Conservation (phyloP, 2,797 vertebrate genomes). For the Ibycter americanus region DNA sequence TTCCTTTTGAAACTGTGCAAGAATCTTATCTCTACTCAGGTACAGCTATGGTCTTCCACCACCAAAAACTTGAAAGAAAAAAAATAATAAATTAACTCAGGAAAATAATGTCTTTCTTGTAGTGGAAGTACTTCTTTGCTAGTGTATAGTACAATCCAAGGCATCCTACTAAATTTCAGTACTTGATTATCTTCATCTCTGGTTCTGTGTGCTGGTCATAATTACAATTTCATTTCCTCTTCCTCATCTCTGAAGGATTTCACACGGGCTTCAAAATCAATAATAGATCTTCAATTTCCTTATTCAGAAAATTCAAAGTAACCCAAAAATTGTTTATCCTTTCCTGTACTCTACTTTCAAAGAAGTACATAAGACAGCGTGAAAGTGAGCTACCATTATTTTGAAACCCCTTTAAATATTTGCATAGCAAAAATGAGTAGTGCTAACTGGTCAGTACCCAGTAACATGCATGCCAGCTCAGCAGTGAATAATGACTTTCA, state of each 20-base stretch:
- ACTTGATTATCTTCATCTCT: not conserved
- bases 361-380: not conserved
- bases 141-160: not conserved
- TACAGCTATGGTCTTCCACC: not conserved
- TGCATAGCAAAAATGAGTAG: not conserved
- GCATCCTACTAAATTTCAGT: not conserved
- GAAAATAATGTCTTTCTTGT: not conserved
- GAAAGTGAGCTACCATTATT: not conserved
- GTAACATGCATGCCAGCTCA: constrained; percentile 1
- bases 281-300: not conserved
- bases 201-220: not conserved
- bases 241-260: not conserved
- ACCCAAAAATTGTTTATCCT: not conserved
- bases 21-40: not conserved
- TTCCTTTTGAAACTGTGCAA: not conserved
- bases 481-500: constrained; percentile 26
- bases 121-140: not conserved
- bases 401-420: constrained; percentile 32
- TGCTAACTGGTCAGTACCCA: not conserved
- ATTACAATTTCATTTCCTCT: not conserved
- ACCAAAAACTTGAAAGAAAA: not conserved
- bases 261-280: not conserved
- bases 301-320: not conserved
- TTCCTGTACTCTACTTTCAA: not conserved
- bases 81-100: not conserved